Base-by-base conservation (phyloP, 2,888 invertebrate species). In the Embidobia sp. region DNA sequence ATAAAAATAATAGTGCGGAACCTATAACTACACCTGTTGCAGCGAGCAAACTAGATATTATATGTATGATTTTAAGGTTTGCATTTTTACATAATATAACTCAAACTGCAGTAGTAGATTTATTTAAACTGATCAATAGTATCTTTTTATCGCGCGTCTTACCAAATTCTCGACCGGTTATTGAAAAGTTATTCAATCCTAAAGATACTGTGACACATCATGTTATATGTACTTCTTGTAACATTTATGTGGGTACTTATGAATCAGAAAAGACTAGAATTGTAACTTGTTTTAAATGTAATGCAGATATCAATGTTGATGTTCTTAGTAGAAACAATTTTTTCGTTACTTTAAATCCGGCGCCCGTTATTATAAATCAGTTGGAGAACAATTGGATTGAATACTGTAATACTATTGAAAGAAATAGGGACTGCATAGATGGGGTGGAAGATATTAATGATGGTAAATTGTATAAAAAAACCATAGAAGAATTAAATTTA, bases 141-240 rank as follows among this genome's bases (percentile, higher is more conserved):
- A 53, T 53, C 1, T 35, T 53, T 53, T 3, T 11, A 13, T 3
- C 4, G 0, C 31, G 31, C 1, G 19, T 49, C 1, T 18, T 49
- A n/a, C 49, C 49, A 8, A 57, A 59, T 11, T 44, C 63, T 2
- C 63, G 69, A 26, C 64, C 61, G 10, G 3, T 44, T n/a, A 59
- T 77, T 3, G 73, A 73, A 11, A 31, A 74, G 63, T 26, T 77
- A 13, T 77, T 42, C 26, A 53, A 69, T 59, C 46, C 63, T 10
- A n/a, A 35, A 18, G 16, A 73, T 33, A 35, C 16, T 22, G 46
- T 55, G 7, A 13, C 31, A 31, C 55, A 70, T 59, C 73, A 77
- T 49, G 73, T 73, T 15, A 18, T 70, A 1, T 77, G 73, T 44
- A 37, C 57, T 0, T 10, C 27, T 8, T 77, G 73, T 59, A 29